phyloP scores from a whole-genome alignment of 1,140 invertebrate species.

The Apis laboriosa region DNA sequence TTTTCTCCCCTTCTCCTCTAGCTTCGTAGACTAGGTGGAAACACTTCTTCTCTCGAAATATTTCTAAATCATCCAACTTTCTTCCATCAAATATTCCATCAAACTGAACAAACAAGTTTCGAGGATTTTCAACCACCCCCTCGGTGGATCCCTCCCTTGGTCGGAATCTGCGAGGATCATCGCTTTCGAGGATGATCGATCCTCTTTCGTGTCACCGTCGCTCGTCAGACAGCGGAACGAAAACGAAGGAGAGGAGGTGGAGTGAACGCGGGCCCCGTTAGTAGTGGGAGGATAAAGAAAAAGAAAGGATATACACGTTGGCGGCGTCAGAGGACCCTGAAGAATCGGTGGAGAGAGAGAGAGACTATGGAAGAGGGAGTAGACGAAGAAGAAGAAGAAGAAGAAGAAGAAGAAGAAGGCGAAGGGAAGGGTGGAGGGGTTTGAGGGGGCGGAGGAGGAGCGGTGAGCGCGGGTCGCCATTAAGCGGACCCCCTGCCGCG shows the following conservation, averaged over 20 bases:
- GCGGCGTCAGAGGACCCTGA: constrained; percentile 65
- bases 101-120: too few species aligned
- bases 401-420: constrained; percentile 44
- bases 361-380: constrained; percentile 44
- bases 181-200: constrained; percentile 50
- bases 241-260: constrained; percentile 39
- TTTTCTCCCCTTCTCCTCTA: too few species aligned
- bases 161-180: constrained; percentile 19
- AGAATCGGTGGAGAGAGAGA: constrained; percentile 56
- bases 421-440: constrained; percentile 55
- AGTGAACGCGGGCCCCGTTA: constrained; percentile 8
- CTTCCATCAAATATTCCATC: too few species aligned
- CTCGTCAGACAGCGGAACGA: constrained; percentile 47
- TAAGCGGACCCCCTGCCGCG: constrained; percentile 80
- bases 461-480: constrained; percentile 80
- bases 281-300: constrained; percentile 55
- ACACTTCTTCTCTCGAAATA: too few species aligned
- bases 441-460: constrained; percentile 64
- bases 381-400: constrained; percentile 55
- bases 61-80: too few species aligned
- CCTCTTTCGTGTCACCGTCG: constrained; percentile 64
- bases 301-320: constrained; percentile 60
- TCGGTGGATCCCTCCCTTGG: neutral
- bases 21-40: too few species aligned
- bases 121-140: constrained; percentile 4